phyloP scores from a whole-genome alignment of 1,140 invertebrate genomes.

The Glossosoma conforme region DNA sequence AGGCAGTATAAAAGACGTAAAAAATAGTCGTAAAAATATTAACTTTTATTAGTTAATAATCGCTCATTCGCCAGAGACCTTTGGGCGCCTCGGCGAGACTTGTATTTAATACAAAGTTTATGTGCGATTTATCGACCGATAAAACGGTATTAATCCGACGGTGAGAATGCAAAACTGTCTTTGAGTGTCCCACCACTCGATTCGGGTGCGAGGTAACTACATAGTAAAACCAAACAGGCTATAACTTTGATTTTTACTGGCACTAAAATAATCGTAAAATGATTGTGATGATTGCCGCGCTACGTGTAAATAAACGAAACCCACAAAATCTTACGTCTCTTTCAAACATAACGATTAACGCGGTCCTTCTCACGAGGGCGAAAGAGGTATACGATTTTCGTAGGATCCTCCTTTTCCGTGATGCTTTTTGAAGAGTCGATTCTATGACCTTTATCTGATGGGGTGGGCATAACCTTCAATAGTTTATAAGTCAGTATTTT shows the following conservation, averaged over 20 bases:
- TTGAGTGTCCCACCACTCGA: slow-evolving; percentile 1
- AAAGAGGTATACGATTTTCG: too few relatives aligned
- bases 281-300: slow-evolving; percentile 31
- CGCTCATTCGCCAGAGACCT: too few relatives aligned
- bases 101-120: slow-evolving; percentile 29
- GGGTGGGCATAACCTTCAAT: slow-evolving; percentile 18
- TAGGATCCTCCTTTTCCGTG: slow-evolving; percentile 25
- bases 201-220: slow-evolving; percentile 13
- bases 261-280: slow-evolving; percentile 33
- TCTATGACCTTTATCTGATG: slow-evolving; percentile 18
- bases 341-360: too few relatives aligned
- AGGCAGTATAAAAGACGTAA: too few relatives aligned
- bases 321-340: too few relatives aligned
- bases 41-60: too few relatives aligned
- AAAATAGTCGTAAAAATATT: too few relatives aligned
- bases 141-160: slow-evolving; percentile 26
- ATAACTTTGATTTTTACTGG: slow-evolving; percentile 31
- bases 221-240: slow-evolving; percentile 22
- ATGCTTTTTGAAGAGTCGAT: too few relatives aligned
- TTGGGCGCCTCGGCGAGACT: too few relatives aligned
- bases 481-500: slow-evolving; percentile 24
- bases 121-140: slow-evolving; percentile 28
- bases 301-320: slow-evolving; percentile 16
- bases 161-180: slow-evolving; percentile 30
- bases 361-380: background rate